A percentile compares a stretch with the other conserved stretches of the same genome.
Conservation (phyloP, 2,888 invertebrate species). For the Automeris io region DNA sequence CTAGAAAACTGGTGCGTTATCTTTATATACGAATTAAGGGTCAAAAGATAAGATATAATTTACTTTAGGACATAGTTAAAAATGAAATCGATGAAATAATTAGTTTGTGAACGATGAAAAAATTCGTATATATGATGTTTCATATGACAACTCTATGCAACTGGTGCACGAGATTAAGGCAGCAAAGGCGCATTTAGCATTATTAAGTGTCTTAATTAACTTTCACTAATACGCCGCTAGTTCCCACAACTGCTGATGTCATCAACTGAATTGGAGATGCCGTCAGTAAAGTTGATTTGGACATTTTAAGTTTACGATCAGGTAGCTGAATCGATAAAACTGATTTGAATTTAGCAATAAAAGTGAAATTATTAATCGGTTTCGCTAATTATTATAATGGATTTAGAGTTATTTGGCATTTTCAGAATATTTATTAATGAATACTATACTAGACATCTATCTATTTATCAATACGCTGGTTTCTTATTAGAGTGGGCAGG, state of each 20-base stretch:
- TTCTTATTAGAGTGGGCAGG: too few relatives aligned
- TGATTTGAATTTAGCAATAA: slow-evolving; percentile 9
- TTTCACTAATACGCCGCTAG: slow-evolving; percentile 42
- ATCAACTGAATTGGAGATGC: slow-evolving; percentile 19
- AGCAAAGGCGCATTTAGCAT: slow-evolving; percentile 18
- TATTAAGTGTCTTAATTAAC: slow-evolving; percentile 50
- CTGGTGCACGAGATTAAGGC: slow-evolving; percentile 23
- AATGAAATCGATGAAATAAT: too few relatives aligned
- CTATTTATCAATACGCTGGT: too few relatives aligned
- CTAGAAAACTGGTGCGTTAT: too few relatives aligned
- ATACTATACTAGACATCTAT: too few relatives aligned
- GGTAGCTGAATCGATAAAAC: slow-evolving; percentile 4
- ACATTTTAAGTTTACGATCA: slow-evolving; percentile 7
- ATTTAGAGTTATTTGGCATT: slow-evolving; percentile 19
- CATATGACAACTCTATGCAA: slow-evolving; percentile 1
- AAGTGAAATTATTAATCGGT: slow-evolving; percentile 8
- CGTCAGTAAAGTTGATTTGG: slow-evolving; percentile 4
- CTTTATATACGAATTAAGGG: too few relatives aligned
- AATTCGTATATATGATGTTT: too few relatives aligned
- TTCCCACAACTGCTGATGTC: slow-evolving; percentile 47
- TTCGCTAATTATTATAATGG: slow-evolving; percentile 4
- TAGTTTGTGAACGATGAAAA: too few relatives aligned
- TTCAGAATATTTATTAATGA: too few relatives aligned
- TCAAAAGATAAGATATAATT: too few relatives aligned
- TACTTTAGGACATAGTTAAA: too few relatives aligned